phyloP scores from a whole-genome alignment of 2,888 invertebrate genomes.

The Rhagonycha fulva region DNA sequence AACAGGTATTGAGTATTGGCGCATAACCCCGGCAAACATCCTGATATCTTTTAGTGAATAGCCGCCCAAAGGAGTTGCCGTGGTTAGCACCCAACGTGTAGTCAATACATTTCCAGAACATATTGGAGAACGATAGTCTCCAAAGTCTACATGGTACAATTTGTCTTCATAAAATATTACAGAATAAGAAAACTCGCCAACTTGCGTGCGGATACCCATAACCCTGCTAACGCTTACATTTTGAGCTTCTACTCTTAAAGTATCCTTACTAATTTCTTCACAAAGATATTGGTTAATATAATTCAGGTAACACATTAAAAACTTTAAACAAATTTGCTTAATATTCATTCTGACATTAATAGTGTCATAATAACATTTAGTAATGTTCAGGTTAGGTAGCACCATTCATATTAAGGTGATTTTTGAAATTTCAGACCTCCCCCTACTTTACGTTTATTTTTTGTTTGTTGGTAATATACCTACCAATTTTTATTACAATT shows the following conservation, averaged over 20 bases:
- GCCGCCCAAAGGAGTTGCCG: neutral
- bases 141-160: neutral
- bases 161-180: slow-evolving; percentile 2
- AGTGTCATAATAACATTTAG: neutral
- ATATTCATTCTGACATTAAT: neutral
- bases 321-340: neutral
- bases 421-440: too few relatives aligned
- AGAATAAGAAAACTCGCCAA: neutral
- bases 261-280: neutral
- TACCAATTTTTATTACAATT: too few relatives aligned
- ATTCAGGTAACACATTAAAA: too few relatives aligned
- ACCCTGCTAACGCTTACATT: neutral
- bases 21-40: neutral
- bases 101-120: slow-evolving; percentile 5
- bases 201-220: neutral
- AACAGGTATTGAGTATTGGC: neutral
- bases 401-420: too few relatives aligned
- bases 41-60: neutral
- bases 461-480: too few relatives aligned
- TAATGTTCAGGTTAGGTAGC: neutral
- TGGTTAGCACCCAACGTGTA: slow-evolving; percentile 7
- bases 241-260: neutral
- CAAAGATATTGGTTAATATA: neutral
- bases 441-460: too few relatives aligned
- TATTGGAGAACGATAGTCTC: neutral